These are phyloP conservation scores for Vicugna pacos DNA, from an alignment of 2,113 vertebrate species.

Conservation along the genomic window DNA sequence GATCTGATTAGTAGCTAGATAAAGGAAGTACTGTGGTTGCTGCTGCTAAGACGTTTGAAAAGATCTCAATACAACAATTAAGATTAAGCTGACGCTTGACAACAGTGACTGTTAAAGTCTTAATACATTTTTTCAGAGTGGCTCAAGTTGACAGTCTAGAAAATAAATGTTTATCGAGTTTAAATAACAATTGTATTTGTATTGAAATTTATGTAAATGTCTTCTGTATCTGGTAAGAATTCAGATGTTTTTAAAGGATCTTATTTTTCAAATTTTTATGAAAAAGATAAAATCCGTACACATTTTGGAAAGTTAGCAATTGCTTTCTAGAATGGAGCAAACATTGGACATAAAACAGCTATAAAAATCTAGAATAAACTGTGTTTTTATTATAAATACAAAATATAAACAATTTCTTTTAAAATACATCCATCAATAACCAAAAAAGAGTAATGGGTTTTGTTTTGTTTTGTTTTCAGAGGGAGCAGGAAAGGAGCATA, in stretches of 20 bases:
- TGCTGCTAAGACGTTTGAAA: background rate
- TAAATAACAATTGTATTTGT: background rate
- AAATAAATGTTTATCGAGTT: background rate
- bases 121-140: background rate
- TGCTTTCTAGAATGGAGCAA: background rate
- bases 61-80: background rate
- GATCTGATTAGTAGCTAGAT: background rate
- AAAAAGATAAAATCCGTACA: background rate
- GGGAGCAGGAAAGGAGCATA: background rate
- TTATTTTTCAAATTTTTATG: constrained; percentile 11
- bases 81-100: background rate
- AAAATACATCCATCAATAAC: background rate
- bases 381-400: background rate
- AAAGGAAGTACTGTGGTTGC: background rate
- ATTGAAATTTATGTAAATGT: background rate
- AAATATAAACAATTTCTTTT: background rate
- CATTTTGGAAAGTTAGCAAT: background rate
- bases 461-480: background rate
- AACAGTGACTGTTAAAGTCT: background rate
- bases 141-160: background rate
- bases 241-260: background rate
- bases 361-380: background rate
- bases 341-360: background rate
- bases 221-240: background rate
- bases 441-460: background rate